A percentile compares a stretch with the other conserved stretches of the same genome.
Conservation (phyloP, 2,888 invertebrate genomes). For the Sinopyrophorus schimmeli region DNA sequence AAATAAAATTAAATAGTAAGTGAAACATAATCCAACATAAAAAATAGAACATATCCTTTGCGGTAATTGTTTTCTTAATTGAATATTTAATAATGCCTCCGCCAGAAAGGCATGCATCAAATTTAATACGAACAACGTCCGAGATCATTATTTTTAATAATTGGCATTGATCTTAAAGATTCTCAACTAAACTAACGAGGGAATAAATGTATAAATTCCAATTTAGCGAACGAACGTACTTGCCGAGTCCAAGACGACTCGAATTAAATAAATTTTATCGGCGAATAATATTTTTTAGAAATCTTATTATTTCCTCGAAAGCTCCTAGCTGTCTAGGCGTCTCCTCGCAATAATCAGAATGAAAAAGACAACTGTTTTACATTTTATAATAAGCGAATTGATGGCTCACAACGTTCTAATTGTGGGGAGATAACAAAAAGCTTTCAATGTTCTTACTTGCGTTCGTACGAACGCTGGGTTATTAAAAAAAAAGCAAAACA, state of each 20-base stretch:
- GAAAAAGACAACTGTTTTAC: no score
- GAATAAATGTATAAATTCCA: slow-evolving; percentile 19
- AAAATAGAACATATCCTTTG: slow-evolving; percentile 26
- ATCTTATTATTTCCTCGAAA: no score
- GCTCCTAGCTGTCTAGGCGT: no score
- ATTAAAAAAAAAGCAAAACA: no score
- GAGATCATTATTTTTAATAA: slow-evolving; percentile 25
- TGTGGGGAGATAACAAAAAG: no score
- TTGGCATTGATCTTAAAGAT: slow-evolving; percentile 18
- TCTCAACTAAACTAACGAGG: slow-evolving; percentile 16
- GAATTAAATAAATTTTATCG: slow-evolving; percentile 5
- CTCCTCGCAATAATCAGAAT: no score
- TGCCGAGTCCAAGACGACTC: slow-evolving; percentile 17
- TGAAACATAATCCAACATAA: slow-evolving; percentile 11
- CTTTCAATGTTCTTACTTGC: no score
- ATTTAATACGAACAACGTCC: slow-evolving; percentile 21
- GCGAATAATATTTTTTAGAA: no score
- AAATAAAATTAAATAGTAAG: slow-evolving; percentile 26
- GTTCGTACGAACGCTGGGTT: no score
- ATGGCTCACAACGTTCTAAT: no score
- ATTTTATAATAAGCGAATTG: no score
- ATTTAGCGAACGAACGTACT: slow-evolving; percentile 10
- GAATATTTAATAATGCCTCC: slow-evolving; percentile 22
- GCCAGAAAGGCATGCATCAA: slow-evolving; percentile 19
- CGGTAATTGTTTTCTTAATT: slow-evolving; percentile 30